Conservation (phyloP, 92 coral and sea anemone genomes). For the Porites cylindrica region DNA sequence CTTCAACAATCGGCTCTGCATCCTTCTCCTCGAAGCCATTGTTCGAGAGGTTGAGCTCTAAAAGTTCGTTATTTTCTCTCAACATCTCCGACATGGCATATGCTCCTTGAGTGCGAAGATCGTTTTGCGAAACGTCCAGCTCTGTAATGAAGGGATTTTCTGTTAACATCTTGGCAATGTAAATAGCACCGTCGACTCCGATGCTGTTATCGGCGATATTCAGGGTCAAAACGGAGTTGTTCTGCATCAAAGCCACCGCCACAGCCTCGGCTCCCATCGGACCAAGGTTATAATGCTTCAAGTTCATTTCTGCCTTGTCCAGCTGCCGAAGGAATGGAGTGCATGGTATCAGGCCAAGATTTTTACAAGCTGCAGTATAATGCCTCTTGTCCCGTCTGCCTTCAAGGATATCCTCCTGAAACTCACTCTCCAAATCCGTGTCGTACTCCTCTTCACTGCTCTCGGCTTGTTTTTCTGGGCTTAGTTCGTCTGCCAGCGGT, state of each 20-base stretch:
- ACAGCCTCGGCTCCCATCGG: slow-evolving; percentile 94
- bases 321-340: slow-evolving; percentile 87
- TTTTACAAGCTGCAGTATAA: slow-evolving; percentile 83
- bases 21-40: slow-evolving; percentile 86
- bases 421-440: slow-evolving; percentile 85
- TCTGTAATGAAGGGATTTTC: slow-evolving; percentile 94
- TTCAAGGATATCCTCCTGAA: slow-evolving; percentile 13
- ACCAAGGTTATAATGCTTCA: slow-evolving; percentile 89
- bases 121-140: slow-evolving; percentile 91
- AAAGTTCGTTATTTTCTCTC: slow-evolving; percentile 83
- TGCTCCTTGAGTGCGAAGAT: slow-evolving; percentile 90
- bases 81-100: slow-evolving; percentile 95
- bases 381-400: slow-evolving; percentile 67
- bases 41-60: slow-evolving; percentile 86
- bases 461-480: slow-evolving; percentile 28
- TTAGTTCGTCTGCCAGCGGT: slow-evolving; percentile 9
- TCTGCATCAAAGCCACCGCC: slow-evolving; percentile 91
- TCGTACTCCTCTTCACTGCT: slow-evolving; percentile 92
- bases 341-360: slow-evolving; percentile 85
- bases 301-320: slow-evolving; percentile 73
- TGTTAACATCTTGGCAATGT: slow-evolving; percentile 91
- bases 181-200: slow-evolving; percentile 91
- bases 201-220: slow-evolving; percentile 85
- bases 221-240: slow-evolving; percentile 71
- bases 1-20: slow-evolving; percentile 94